These are phyloP conservation scores for Miltochrista miniata DNA, from an alignment of 2,888 invertebrate genomes.

Conservation along the genomic window DNA sequence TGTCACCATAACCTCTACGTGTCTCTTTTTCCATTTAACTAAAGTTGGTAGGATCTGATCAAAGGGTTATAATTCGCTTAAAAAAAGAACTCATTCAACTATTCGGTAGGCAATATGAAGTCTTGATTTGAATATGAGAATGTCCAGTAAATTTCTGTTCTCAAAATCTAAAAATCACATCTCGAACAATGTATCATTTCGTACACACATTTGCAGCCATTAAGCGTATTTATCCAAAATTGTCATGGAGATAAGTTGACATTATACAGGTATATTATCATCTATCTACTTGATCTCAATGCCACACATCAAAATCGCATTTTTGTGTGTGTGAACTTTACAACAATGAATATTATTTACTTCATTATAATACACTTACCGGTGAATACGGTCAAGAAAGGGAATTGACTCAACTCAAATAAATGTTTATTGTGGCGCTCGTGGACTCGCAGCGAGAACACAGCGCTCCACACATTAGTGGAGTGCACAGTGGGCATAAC, in stretches of 20 bases:
- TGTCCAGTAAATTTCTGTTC: background rate
- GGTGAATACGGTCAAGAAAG: background rate
- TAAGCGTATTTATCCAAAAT: slow-evolving; percentile 17
- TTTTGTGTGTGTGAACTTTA: slow-evolving; percentile 31
- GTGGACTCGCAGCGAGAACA: too few species aligned
- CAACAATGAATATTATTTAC: slow-evolving; percentile 32
- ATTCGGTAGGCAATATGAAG: too few species aligned
- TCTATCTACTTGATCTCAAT: slow-evolving; percentile 36
- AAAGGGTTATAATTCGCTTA: too few species aligned
- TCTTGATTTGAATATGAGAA: too few species aligned
- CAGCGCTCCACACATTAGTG: too few species aligned
- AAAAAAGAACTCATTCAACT: too few species aligned
- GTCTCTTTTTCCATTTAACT: too few species aligned
- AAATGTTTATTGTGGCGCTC: background rate
- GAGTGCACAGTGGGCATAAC: too few species aligned
- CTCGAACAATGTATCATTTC: slow-evolving; percentile 5
- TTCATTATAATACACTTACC: slow-evolving; percentile 36
- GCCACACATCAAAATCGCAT: slow-evolving; percentile 41
- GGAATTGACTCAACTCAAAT: background rate
- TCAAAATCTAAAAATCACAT: background rate
- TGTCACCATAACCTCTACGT: too few species aligned
- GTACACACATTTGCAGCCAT: slow-evolving; percentile 11
- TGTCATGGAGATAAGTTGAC: slow-evolving; percentile 26
- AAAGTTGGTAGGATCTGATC: too few species aligned
- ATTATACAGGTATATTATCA: slow-evolving; percentile 26